Evolutionary conservation across 2,113 vertebrate genomes (phyloP), one percentile per base, ranked within the genome.

Genomic region (Neolamprologus modestus): DNA sequence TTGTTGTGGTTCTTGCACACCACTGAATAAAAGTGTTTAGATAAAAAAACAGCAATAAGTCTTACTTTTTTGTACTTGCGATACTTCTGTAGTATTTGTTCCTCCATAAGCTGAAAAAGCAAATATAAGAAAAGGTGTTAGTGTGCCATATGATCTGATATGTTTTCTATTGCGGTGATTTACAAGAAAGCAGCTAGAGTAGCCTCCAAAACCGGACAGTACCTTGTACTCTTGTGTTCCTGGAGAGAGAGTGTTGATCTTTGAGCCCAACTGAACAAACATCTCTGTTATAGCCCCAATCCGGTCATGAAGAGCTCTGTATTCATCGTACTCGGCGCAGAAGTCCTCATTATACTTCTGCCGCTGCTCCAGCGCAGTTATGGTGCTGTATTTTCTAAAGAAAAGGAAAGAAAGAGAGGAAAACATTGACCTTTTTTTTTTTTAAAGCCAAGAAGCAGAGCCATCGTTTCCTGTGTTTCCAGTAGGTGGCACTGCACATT

Each of bases 181-280:
- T 11, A 52, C 4, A 28, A 26, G 42, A 76, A 82, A 84, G 71
- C 61, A 59, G 57, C 28, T 83, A 3, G 14, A 80, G 47, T 17
- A 47, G 53, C 11, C 45, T 68, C 73, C 16, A 78, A 68, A 68
- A 52, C 54, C 59, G 35, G 50, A 73, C 61, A 86, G 89, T 94
- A 97, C 97, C 97, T 97, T 97, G 93, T 95, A 93, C 91, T 97
- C 96, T 50, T 96, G 95, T 14, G 95, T 97, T 87, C 97, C 97
- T 8, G 92, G 96, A 19, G 96, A 95, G 79, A 97, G 91, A 8
- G 66, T 95, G 93, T 97, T 97, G 93, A 97, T 97, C 94, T 97
- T 97, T 68, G 97, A 97, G 88, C 97, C 97, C 93, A 98, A 94
- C 33, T 97, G 97, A 84, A 96, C 88, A 93, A 97, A 98, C 81